Percentiles rank a stretch among this genome's conserved stretches.
These are phyloP conservation scores for Eurytoma californica DNA, from an alignment of 2,888 invertebrate genomes.

Conservation along the genomic window DNA sequence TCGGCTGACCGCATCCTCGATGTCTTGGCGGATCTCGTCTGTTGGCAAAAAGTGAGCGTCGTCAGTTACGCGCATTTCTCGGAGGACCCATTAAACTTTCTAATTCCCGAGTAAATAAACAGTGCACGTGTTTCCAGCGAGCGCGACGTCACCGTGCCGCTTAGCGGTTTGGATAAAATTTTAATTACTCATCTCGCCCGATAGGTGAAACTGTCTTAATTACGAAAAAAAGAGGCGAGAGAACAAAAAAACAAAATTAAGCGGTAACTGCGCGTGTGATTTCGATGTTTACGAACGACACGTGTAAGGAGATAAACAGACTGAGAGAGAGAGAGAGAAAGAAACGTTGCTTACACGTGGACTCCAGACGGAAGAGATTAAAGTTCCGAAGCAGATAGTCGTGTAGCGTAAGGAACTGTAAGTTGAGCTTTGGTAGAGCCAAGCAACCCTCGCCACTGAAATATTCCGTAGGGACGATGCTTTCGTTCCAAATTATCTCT, in stretches of 20 bases:
- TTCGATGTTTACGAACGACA: too few relatives aligned
- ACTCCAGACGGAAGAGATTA: constrained; percentile 96
- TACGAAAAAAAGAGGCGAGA: neutral
- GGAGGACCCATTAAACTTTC: too few relatives aligned
- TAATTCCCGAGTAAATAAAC: too few relatives aligned
- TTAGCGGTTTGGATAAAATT: too few relatives aligned
- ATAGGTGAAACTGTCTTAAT: too few relatives aligned
- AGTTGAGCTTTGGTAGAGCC: constrained; percentile 96
- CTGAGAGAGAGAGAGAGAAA: too few relatives aligned
- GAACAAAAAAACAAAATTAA: neutral
- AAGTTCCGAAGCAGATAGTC: constrained; percentile 98
- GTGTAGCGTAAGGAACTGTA: constrained; percentile 98
- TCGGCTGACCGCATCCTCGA: constrained; percentile 96
- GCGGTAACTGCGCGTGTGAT: too few relatives aligned
- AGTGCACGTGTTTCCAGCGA: too few relatives aligned
- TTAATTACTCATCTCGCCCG: too few relatives aligned
- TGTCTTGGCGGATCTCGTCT: constrained; percentile 99
- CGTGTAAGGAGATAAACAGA: too few relatives aligned
- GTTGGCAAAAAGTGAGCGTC: constrained; percentile 67
- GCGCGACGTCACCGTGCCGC: too few relatives aligned
- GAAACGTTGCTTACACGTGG: constrained; percentile 86
- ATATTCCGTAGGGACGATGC: constrained; percentile 97
- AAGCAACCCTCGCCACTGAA: constrained; percentile 97
- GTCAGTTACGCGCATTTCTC: constrained; percentile 5
- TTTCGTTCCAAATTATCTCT: constrained; percentile 99